phyloP scores from a whole-genome alignment of 2,797 vertebrate species.

The Manis pentadactyla region DNA sequence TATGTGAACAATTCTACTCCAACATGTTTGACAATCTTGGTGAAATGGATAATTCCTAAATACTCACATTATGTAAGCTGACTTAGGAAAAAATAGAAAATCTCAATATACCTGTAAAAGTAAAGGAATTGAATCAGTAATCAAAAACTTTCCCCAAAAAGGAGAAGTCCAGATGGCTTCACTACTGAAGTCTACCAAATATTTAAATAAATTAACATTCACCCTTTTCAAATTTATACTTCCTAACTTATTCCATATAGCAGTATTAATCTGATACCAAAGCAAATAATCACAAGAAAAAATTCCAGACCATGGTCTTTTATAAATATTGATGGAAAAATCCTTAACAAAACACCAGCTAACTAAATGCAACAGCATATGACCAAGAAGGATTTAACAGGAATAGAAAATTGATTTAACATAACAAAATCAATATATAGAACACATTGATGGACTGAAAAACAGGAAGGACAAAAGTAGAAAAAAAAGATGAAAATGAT shows the following conservation, averaged over 20 bases:
- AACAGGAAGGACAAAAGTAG: not conserved
- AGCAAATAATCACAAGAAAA: not conserved
- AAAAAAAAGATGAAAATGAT: not conserved
- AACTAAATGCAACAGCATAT: not conserved
- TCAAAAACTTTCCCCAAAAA: accelerated
- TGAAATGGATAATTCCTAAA: not conserved
- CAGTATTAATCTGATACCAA: not conserved
- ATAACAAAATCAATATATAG: not conserved
- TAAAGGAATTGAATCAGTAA: not conserved
- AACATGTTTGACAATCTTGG: not conserved
- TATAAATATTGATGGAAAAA: not conserved
- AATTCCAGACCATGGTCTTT: not conserved
- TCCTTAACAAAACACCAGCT: not conserved
- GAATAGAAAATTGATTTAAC: not conserved
- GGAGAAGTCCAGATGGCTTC: not conserved
- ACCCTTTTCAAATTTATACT: not conserved
- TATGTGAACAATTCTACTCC: not conserved
- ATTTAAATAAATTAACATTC: not conserved
- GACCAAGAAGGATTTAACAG: not conserved
- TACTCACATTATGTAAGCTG: not conserved
- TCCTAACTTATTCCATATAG: not conserved
- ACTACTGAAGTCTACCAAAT: not conserved
- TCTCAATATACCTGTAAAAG: not conserved
- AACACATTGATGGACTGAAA: not conserved
- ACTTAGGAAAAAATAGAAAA: not conserved